These are phyloP conservation scores for Helicoverpa zea DNA, from an alignment of 1,140 invertebrate genomes.

Conservation along the genomic window DNA sequence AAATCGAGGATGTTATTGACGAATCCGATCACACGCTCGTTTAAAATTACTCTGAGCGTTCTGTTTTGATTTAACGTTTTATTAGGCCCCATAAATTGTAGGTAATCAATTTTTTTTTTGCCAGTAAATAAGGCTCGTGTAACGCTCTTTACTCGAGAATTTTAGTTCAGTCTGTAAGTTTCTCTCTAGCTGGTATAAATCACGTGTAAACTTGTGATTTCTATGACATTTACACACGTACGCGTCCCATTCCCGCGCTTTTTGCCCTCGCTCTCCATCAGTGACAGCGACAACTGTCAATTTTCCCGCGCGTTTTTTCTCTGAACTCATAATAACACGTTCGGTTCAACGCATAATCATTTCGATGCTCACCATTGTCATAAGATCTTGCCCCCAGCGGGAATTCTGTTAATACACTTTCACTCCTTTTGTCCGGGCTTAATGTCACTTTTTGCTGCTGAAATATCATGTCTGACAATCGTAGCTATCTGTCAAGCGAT, in stretches of 20 bases:
- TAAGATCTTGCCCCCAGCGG: slow-evolving; percentile 47
- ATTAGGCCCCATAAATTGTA: slow-evolving; percentile 20
- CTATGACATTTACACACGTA: slow-evolving; percentile 30
- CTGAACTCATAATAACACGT: slow-evolving; percentile 13
- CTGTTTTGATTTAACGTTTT: slow-evolving; percentile 4
- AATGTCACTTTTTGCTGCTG: slow-evolving; percentile 63
- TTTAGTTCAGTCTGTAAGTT: slow-evolving; percentile 10
- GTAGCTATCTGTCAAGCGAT: slow-evolving; percentile 69
- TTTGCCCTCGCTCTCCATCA: slow-evolving; percentile 19
- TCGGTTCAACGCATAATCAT: slow-evolving; percentile 30
- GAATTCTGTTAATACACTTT: slow-evolving; percentile 66
- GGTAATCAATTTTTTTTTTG: slow-evolving; percentile 19
- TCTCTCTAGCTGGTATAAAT: slow-evolving; percentile 18
- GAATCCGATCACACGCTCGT: slow-evolving; percentile 15
- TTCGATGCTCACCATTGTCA: slow-evolving; percentile 51
- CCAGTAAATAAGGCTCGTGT: neutral
- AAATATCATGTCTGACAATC: slow-evolving; percentile 71
- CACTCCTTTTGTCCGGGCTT: slow-evolving; percentile 77
- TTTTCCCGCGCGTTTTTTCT: slow-evolving; percentile 28
- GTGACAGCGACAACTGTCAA: slow-evolving; percentile 18
- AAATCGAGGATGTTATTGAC: slow-evolving; percentile 12
- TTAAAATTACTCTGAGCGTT: neutral
- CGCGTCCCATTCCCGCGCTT: slow-evolving; percentile 31
- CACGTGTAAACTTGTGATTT: slow-evolving; percentile 22
- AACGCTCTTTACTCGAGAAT: neutral